phyloP scores from a whole-genome alignment of 2,113 vertebrate species.

The Gymnogyps californianus region DNA sequence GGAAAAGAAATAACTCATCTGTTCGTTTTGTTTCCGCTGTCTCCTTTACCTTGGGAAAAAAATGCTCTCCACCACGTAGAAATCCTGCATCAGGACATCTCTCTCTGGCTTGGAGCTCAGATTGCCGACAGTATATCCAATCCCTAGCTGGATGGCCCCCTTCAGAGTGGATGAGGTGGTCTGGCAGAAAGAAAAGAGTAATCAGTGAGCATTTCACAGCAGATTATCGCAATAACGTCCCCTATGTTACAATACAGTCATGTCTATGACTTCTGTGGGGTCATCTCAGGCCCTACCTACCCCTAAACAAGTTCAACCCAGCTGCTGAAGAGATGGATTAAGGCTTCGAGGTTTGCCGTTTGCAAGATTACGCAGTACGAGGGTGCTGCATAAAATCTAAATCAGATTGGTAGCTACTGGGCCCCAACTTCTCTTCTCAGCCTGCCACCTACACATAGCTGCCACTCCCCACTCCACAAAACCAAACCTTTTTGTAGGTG shows the following conservation, averaged over 20 bases:
- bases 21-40: neutral
- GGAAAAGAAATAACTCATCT: neutral
- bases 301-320: neutral
- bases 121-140: conserved; percentile 96
- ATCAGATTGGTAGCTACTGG: neutral
- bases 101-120: conserved; percentile 97
- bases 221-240: neutral
- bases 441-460: neutral
- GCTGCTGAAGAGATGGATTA: neutral
- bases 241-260: neutral
- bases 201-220: neutral
- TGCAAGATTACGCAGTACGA: neutral
- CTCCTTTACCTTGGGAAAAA: conserved; percentile 92
- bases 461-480: neutral
- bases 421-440: neutral
- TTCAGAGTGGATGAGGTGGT: conserved; percentile 97
- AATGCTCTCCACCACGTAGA: conserved; percentile 98
- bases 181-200: conserved; percentile 60
- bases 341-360: neutral
- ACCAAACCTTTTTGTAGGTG: conserved; percentile 93
- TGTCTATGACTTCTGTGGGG: neutral
- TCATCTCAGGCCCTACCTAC: neutral
- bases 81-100: conserved; percentile 98
- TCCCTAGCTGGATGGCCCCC: conserved; percentile 98
- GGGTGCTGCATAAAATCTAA: neutral